These are phyloP conservation scores for Sebastes melanostomus DNA, from an alignment of 2,797 vertebrate species.

Conservation along the genomic window DNA sequence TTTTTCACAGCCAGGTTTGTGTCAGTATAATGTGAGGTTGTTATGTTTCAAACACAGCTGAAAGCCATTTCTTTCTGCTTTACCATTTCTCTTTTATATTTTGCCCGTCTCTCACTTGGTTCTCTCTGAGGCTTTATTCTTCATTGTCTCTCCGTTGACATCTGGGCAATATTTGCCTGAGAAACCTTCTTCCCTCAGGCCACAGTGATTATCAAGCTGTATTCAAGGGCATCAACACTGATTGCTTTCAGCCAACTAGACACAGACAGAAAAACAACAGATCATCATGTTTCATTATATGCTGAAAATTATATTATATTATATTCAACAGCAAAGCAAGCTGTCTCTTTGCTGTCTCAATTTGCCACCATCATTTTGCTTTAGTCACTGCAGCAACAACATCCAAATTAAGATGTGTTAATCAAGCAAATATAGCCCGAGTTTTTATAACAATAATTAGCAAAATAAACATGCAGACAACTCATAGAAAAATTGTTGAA, in stretches of 20 bases:
- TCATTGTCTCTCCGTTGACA: neutral
- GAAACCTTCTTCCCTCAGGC: neutral
- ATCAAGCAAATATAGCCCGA: neutral
- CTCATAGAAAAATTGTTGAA: no score
- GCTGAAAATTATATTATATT: neutral
- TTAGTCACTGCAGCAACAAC: neutral
- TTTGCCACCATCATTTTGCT: neutral
- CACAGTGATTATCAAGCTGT: constrained; percentile 2
- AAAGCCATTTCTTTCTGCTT: constrained; percentile 23
- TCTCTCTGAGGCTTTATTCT: constrained; percentile 1
- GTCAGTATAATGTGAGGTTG: constrained; percentile 56
- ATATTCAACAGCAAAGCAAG: neutral
- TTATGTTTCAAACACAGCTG: constrained; percentile 40
- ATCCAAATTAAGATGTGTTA: neutral
- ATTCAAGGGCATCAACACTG: neutral
- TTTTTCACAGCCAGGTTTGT: constrained; percentile 57
- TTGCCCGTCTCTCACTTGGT: neutral
- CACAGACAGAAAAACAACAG: neutral
- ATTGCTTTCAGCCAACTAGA: constrained; percentile 2
- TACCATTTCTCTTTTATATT: constrained; percentile 12
- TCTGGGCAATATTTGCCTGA: neutral
- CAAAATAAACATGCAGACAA: neutral
- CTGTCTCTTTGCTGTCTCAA: neutral
- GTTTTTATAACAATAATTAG: neutral
- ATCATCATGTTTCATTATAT: neutral